Evolutionary conservation across 2,797 vertebrate genomes (phyloP), one percentile per base, ranked within the genome.

Genomic region (Lutjanus argentimaculatus): DNA sequence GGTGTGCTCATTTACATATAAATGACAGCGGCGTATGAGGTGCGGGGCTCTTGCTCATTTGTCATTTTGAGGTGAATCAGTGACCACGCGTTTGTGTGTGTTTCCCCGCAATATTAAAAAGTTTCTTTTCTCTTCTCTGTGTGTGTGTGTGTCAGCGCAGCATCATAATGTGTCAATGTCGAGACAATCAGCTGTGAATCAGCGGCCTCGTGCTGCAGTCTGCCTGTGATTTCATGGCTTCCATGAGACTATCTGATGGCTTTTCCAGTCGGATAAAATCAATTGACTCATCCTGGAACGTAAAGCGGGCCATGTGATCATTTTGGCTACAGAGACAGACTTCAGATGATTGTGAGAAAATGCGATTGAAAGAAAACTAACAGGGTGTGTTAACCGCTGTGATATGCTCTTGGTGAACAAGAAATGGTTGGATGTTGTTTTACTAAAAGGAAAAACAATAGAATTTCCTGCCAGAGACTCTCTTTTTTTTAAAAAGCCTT

Each of bases 1-100:
- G 8, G 36, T 40, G 67, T 19, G 53, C 88, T 90, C 81, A 93
- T 93, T 93, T 91, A 49, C 92, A 93, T 93, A 85, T 88, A 92
- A 90, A 94, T 92, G 76, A 89, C 57, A 58, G 66, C 48, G 64
- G 49, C 43, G 61, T 77, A 68, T 51, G 59, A 68, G 72, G 77
- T 82, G 75, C 68, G 17, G 15, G 22, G 17, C 61, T 85, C 58
- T n/a, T 36, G 77, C 67, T 85, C 55, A 56, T 85, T 88, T 81
- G 74, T 82, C 70, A 67, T 77, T 74, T 85, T 67, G 53, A 10
- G 45, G 74, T 49, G 77, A 85, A 75, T 77, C 52, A 61, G 42
- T 52, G 53, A 62, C 48, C 1, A 14, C 13, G 42, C 62, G 15
- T 72, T 67, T 52, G 3, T 43, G 62, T 40, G n/a, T 46, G 30